Conservation (phyloP, 2,797 vertebrate species). For the Heteromormyrus szaboi region DNA sequence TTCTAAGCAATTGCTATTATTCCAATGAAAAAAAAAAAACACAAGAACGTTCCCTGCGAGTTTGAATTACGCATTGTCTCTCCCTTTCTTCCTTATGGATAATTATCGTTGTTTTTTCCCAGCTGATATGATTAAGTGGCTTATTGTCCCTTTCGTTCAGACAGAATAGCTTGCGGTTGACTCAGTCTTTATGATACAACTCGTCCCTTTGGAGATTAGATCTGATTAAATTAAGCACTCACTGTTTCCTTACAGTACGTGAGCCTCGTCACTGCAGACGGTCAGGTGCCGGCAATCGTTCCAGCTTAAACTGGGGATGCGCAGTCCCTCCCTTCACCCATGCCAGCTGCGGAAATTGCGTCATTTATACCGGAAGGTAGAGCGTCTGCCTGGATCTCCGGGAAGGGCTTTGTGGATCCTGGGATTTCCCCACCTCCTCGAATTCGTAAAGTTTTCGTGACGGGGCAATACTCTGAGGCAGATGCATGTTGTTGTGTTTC, state of each 20-base stretch:
- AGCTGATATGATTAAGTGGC: slow-evolving; percentile 11
- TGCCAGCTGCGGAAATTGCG: slow-evolving; percentile 38
- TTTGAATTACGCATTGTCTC: slow-evolving; percentile 20
- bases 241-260: background rate
- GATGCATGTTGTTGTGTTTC: slow-evolving; percentile 29
- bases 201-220: slow-evolving; percentile 7
- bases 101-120: slow-evolving; percentile 22
- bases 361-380: slow-evolving; percentile 31
- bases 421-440: slow-evolving; percentile 31
- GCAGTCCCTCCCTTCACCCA: slow-evolving; percentile 18
- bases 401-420: slow-evolving; percentile 40
- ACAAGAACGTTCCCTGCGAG: background rate
- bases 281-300: slow-evolving; percentile 20
- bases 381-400: slow-evolving; percentile 34
- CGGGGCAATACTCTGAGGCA: slow-evolving; percentile 26
- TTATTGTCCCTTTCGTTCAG: background rate
- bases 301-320: slow-evolving; percentile 17
- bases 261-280: background rate
- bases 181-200: background rate
- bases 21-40: slow-evolving; percentile 12
- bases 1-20: background rate
- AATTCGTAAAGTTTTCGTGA: slow-evolving; percentile 29
- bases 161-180: background rate
- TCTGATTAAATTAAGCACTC: slow-evolving; percentile 11
- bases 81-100: slow-evolving; percentile 20